Base-by-base conservation (phyloP, 1,140 invertebrate genomes). In the Maniola jurtina region DNA sequence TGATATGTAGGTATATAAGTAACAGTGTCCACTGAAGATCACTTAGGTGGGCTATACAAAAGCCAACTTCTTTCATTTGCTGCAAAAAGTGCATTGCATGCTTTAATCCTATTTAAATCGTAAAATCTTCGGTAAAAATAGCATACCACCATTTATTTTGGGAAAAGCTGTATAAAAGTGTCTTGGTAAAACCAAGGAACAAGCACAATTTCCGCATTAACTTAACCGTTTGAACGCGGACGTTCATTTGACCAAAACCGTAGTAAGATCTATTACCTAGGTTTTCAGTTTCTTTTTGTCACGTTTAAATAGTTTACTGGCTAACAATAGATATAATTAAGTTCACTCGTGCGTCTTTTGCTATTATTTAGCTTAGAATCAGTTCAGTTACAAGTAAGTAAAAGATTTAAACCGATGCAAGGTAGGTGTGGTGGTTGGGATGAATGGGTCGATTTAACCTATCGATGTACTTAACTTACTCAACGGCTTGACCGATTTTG, bases 301-400 rank as follows among this genome's bases (percentile, higher is more conserved):
- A 52, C 14, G 13, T 13, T 52, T 52, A 45, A 45, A 45, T 9
- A 45, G 42, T 45, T 45, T 11, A 45, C 48, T 9, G 13, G 42
- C 13, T 45, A 2, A 45, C 48, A 52, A 52, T 52, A 6, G 48
- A 52, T 9, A 52, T 52, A 52, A 52, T 52, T 11, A 25, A 52
- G 48, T 25, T 52, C 48, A 52, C 48, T 52, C 48, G 48, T 52
- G 48, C 48, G 48, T 25, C 48, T 6, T 52, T 25, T 16, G 48
- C 48, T 25, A 52, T 52, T 52, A 15, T 16, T 52, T 16, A 52
- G 25, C 48, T 16, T 45, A 4, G 7, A 16, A 52, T 52, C 48
- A 14, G 25, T 52, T 52, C 14, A 52, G 40, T 10, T 9, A 42
- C 8, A 42, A 42, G 40, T 25, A 25, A 25, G 4, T 25, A 4